Evolutionary conservation across 2,113 vertebrate species (phyloP).

Genomic region (Abramis brama): DNA sequence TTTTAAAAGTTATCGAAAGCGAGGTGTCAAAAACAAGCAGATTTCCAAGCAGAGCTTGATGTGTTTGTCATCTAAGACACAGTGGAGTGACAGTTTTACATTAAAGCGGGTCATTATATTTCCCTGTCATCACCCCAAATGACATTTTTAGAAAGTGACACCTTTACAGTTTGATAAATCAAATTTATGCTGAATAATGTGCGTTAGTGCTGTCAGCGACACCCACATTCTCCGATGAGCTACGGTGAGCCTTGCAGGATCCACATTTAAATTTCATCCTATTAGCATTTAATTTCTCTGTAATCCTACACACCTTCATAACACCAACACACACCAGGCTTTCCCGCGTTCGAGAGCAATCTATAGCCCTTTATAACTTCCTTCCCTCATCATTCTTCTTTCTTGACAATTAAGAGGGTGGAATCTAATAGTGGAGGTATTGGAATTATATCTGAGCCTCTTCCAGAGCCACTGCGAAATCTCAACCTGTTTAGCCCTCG

Average conservation of each 20-base stretch:
- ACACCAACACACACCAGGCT: conserved; percentile 30
- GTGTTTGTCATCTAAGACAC: conserved; percentile 70
- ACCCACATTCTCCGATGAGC: conserved; percentile 59
- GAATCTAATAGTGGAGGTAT: conserved; percentile 81
- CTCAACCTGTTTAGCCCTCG: conserved; percentile 65
- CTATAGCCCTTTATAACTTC: conserved; percentile 70
- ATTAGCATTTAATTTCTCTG: conserved; percentile 84
- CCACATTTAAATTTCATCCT: conserved; percentile 77
- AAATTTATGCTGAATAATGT: conserved; percentile 67
- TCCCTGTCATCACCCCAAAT: conserved; percentile 73
- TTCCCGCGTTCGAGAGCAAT: conserved; percentile 66
- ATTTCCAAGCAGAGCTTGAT: conserved; percentile 66
- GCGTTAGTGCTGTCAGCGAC: conserved; percentile 65
- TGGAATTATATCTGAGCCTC: conserved; percentile 71
- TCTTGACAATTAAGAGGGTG: conserved; percentile 81
- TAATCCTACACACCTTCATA: conserved; percentile 71
- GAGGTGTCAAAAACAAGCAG: conserved; percentile 26
- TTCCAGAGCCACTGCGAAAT: conserved; percentile 57
- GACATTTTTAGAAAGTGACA: conserved; percentile 83
- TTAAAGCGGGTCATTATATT: conserved; percentile 82
- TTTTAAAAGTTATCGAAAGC: conserved; percentile 8
- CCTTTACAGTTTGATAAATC: conserved; percentile 83
- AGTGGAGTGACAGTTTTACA: conserved; percentile 75
- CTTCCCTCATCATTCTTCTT: conserved; percentile 74
- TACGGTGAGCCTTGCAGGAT: conserved; percentile 69